Base-by-base conservation (phyloP, 1,140 invertebrate species). In the Oryctes rhinoceros region DNA sequence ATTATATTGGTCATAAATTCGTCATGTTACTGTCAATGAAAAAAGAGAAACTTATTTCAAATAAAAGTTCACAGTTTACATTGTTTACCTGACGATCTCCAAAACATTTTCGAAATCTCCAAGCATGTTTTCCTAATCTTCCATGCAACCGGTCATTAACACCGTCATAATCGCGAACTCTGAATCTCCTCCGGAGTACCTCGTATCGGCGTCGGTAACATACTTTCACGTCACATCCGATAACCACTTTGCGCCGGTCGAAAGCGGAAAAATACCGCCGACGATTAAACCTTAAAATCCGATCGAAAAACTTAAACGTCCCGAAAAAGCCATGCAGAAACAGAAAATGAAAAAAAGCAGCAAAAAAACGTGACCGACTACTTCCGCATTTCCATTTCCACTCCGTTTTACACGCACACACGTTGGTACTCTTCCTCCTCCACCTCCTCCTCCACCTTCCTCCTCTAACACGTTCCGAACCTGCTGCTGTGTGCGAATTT, bases 321-420 rank as follows among this genome's bases (percentile, higher is more conserved):
- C 49, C 49, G 53, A 59, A 18, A 59, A 59, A 59, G 18, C 49
- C n/a, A n/a, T n/a, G 49, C n/a, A 59, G n/a, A 15, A 59, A 59
- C 53, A 15, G 18, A 59, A 59, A 59, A n/a, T 59, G 13, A 59
- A 59, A 59, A 59, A 59, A 59, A 59, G 18, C 53, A 59, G 13
- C 53, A 18, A 59, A 59, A 59, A 59, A 59, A 59, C 53, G 53
- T 59, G 53, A 18, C 53, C 53, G 15, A n/a, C 53, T 59, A 59
- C 53, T 59, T 59, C 53, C 53, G 53, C 53, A 59, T 59, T 59
- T 59, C 53, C 53, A 59, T 59, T 44, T 59, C 53, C 53, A 59
- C 18, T 59, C 53, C 6, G 13, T 7, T 44, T 44, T 10, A 44
- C 39, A 44, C 39, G 24, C 13, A 59, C 53, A 59, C 18, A 59